A percentile compares a stretch with the other conserved stretches of the same genome.
phyloP scores from a whole-genome alignment of 2,113 vertebrate species.

The Charina bottae region DNA sequence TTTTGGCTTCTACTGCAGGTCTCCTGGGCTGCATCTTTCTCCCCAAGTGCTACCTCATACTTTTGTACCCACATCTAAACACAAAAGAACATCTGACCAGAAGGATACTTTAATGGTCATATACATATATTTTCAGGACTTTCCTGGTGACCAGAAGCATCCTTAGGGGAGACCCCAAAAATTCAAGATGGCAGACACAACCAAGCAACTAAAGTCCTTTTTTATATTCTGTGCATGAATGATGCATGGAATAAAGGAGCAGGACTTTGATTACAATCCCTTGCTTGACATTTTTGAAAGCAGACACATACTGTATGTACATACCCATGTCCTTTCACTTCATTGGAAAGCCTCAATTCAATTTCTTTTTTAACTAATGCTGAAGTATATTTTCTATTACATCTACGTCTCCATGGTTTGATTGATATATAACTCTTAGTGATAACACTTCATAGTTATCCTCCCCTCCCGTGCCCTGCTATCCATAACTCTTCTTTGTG shows the following conservation, averaged over 20 bases:
- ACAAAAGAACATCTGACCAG: neutral
- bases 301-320: no score
- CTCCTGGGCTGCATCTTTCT: neutral
- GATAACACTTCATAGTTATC: no score
- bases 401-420: no score
- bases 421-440: no score
- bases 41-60: neutral
- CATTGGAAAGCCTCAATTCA: no score
- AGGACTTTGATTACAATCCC: no score
- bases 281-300: no score
- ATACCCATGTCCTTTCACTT: no score
- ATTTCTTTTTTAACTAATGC: no score
- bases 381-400: no score
- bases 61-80: neutral
- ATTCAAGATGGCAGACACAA: neutral
- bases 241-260: neutral
- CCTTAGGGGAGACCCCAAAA: neutral
- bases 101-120: neutral
- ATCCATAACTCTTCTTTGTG: no score
- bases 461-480: no score
- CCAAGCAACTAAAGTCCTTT: neutral
- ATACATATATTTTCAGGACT: neutral
- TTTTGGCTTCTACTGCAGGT: neutral
- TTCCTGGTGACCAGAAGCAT: neutral
- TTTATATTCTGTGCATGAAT: neutral